These are phyloP conservation scores for Acanthochromis polyacanthus DNA, from an alignment of 2,113 vertebrate genomes.

Conservation along the genomic window DNA sequence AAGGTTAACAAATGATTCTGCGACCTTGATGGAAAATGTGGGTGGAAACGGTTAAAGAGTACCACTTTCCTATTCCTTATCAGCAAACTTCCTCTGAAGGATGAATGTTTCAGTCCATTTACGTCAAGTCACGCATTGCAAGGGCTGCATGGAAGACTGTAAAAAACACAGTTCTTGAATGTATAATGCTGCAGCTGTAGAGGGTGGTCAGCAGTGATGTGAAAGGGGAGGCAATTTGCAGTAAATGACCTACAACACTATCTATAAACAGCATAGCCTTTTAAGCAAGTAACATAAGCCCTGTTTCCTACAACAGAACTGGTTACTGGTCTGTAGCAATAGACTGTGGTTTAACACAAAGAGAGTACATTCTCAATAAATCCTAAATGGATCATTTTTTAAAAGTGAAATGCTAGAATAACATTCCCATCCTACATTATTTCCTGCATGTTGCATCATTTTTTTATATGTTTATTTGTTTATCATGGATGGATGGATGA, in stretches of 20 bases:
- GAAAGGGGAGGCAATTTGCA: not conserved
- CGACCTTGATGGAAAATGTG: not conserved
- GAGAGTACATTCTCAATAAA: too few relatives aligned
- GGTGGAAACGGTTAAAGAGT: not conserved
- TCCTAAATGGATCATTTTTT: too few relatives aligned
- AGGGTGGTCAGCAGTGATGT: not conserved
- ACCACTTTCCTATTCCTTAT: not conserved
- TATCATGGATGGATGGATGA: too few relatives aligned
- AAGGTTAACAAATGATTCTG: not conserved
- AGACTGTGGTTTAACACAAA: not conserved
- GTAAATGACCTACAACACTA: constrained; percentile 1
- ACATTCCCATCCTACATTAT: too few relatives aligned
- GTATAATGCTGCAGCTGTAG: not conserved
- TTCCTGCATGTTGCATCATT: too few relatives aligned
- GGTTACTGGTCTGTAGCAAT: not conserved
- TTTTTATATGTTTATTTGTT: too few relatives aligned
- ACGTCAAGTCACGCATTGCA: not conserved
- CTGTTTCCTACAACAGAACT: not conserved
- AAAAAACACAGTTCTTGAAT: not conserved
- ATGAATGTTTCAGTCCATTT: not conserved
- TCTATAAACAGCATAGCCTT: not conserved
- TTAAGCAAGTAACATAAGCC: not conserved
- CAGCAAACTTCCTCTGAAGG: not conserved
- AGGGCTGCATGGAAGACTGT: not conserved
- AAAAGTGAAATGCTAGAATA: too few relatives aligned